Conservation (phyloP, 2,888 invertebrate species). For the Chrysotoxum bicinctum region DNA sequence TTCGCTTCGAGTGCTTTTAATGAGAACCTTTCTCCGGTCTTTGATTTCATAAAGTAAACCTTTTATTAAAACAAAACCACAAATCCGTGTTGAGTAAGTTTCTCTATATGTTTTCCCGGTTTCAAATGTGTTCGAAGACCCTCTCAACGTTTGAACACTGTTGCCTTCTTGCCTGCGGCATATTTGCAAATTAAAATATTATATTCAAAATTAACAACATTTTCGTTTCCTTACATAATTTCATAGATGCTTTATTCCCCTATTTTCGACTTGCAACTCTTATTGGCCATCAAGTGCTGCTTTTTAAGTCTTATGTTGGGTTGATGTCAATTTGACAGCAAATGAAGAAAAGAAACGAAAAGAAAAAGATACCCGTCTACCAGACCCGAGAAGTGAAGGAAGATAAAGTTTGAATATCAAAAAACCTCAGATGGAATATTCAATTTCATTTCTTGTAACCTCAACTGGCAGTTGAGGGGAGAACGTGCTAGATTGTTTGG, state of each 20-base stretch:
- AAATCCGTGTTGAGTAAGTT: slow-evolving; percentile 2
- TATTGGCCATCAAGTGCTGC: slow-evolving; percentile 28
- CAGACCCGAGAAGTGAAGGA: neutral
- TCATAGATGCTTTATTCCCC: slow-evolving; percentile 1
- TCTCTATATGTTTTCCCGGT: neutral
- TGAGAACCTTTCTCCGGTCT: neutral
- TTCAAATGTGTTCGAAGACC: slow-evolving; percentile 12
- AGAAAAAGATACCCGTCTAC: neutral
- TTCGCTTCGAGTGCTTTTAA: neutral
- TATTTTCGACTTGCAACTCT: neutral
- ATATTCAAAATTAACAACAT: slow-evolving; percentile 51
- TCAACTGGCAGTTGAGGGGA: slow-evolving; percentile 35
- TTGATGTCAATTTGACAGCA: slow-evolving; percentile 29
- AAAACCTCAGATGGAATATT: slow-evolving; percentile 54
- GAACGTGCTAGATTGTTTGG: slow-evolving; percentile 6
- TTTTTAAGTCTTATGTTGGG: slow-evolving; percentile 21
- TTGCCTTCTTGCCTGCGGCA: slow-evolving; percentile 32
- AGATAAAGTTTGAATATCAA: slow-evolving; percentile 35
- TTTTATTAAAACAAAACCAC: slow-evolving; percentile 18
- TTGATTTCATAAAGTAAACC: slow-evolving; percentile 8
- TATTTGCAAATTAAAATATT: slow-evolving; percentile 53
- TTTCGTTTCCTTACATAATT: slow-evolving; percentile 34
- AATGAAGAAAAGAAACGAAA: slow-evolving; percentile 1
- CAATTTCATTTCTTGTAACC: slow-evolving; percentile 57
- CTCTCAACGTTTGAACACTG: slow-evolving; percentile 24